Percentiles rank a stretch among this genome's conserved stretches.
Conservation (phyloP, 2,113 vertebrate species). For the Dicaeum eximium region DNA sequence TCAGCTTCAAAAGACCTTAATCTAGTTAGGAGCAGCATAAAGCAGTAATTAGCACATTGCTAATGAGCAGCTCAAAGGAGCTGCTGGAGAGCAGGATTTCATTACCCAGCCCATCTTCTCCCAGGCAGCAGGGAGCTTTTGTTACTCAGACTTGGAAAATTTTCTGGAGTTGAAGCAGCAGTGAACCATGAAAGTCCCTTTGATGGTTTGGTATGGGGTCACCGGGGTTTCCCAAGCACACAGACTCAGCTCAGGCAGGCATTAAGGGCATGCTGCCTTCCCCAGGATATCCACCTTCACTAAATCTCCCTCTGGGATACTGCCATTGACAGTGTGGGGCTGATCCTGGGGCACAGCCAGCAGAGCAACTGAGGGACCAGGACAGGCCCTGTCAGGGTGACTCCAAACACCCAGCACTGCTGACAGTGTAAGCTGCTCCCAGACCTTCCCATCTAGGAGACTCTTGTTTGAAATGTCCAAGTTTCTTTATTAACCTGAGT, state of each 20-base stretch:
- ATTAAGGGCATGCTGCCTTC: background rate
- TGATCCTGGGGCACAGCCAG: background rate
- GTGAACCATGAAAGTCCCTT: background rate
- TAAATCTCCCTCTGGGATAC: no score
- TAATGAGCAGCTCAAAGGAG: background rate
- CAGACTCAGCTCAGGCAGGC: background rate
- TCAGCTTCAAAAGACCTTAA: background rate
- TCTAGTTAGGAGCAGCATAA: background rate
- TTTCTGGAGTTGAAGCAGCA: background rate
- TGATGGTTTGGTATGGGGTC: background rate
- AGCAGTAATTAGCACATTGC: background rate
- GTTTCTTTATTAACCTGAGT: slow-evolving; percentile 86
- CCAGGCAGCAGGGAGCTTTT: background rate
- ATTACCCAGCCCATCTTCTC: background rate
- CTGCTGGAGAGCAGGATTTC: background rate
- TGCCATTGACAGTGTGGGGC: rapidly evolving
- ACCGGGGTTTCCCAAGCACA: background rate
- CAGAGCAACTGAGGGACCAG: background rate
- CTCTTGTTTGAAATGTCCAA: slow-evolving; percentile 43
- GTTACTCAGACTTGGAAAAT: background rate
- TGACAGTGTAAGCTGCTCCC: rapidly evolving
- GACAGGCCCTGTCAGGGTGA: background rate
- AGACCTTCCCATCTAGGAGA: background rate
- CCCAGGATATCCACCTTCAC: background rate
- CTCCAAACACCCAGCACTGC: background rate